Evolutionary conservation across 2,888 invertebrate species (phyloP).

Genomic region (Oligia latruncula): DNA sequence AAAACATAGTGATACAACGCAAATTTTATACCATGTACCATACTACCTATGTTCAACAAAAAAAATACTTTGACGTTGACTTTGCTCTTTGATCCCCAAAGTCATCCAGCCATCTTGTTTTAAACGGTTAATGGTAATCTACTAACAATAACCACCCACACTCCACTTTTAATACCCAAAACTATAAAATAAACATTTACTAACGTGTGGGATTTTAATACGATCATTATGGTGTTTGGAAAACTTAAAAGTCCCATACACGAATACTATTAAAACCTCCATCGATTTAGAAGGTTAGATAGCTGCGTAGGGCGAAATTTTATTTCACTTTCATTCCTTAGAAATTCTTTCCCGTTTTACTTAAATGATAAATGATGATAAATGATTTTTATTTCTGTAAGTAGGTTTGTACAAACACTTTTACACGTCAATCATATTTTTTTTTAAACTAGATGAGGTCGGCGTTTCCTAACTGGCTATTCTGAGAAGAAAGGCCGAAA

Average conservation of each 20-base stretch:
- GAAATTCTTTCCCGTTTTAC: not conserved
- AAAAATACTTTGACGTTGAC: no score
- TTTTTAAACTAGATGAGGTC: no score
- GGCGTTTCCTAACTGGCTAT: no score
- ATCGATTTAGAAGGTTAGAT: constrained; percentile 6
- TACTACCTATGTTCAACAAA: no score
- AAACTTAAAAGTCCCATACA: not conserved
- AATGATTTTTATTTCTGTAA: no score
- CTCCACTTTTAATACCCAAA: not conserved
- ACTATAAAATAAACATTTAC: constrained; percentile 11
- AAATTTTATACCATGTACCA: no score
- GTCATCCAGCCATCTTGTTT: not conserved
- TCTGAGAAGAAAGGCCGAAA: no score
- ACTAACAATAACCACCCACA: not conserved
- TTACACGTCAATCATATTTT: no score
- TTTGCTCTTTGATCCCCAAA: not conserved
- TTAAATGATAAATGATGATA: no score
- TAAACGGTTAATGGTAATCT: not conserved
- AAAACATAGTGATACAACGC: no score
- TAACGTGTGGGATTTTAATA: constrained; percentile 12
- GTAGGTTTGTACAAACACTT: no score
- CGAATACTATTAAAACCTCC: not conserved
- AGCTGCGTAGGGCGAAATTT: constrained; percentile 16
- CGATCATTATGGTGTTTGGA: not conserved
- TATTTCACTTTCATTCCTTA: constrained; percentile 17